A percentile compares a stretch with the other conserved stretches of the same genome.
Evolutionary conservation across 2,797 vertebrate genomes (phyloP).

Genomic region (Protonibea diacanthus): DNA sequence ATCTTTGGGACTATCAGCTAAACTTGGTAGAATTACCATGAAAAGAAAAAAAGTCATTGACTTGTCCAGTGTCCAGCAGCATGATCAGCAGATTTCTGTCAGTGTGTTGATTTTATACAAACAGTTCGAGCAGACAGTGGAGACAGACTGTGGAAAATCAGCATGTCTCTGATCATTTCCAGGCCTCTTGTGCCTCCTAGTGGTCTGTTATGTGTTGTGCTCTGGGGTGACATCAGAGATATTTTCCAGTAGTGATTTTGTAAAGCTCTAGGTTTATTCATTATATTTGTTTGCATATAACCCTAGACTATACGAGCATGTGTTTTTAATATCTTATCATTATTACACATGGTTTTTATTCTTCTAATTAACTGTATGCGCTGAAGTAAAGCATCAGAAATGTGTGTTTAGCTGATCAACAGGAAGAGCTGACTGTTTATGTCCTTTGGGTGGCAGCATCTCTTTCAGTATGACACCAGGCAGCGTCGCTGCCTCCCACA

Average conservation of each 20-base stretch:
- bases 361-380: not conserved
- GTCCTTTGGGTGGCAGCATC: conserved; percentile 59
- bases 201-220: conserved; percentile 12
- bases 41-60: not conserved
- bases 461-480: not conserved
- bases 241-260: not conserved
- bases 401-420: not conserved
- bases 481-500: not conserved
- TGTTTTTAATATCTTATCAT: no score
- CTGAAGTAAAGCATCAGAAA: not conserved
- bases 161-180: conserved; percentile 10
- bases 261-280: not conserved
- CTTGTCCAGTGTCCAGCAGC: not conserved
- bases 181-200: conserved; percentile 44
- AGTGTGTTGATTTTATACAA: not conserved
- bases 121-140: not conserved
- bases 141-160: no score
- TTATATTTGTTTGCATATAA: not conserved
- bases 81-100: not conserved
- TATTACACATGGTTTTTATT: not conserved
- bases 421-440: not conserved
- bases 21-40: not conserved
- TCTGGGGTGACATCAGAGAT: no score
- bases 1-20: not conserved
- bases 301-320: not conserved